phyloP scores from a whole-genome alignment of 1,140 invertebrate genomes.

The Branchinecta lindahli region DNA sequence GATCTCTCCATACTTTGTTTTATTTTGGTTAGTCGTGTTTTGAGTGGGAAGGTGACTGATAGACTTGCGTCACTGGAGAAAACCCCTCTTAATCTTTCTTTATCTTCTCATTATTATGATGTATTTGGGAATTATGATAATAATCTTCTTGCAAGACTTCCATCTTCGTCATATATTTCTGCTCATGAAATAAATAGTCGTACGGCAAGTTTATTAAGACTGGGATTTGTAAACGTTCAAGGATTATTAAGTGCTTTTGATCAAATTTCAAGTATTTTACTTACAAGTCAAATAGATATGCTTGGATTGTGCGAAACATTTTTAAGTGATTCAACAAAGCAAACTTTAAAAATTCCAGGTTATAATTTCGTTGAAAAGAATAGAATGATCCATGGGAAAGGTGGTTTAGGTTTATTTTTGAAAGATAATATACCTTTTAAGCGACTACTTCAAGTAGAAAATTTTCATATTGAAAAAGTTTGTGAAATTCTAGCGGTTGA shows the following conservation, averaged over 20 bases:
- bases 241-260: neutral
- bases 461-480: neutral
- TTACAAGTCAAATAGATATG: neutral
- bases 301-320: neutral
- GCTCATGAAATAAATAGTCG: neutral
- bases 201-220: neutral
- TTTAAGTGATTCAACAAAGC: slow-evolving; percentile 4
- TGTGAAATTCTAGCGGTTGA: slow-evolving; percentile 5
- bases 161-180: slow-evolving; percentile 5
- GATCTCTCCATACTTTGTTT: too few species aligned
- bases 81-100: too few species aligned
- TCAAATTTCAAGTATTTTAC: neutral
- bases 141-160: too few species aligned
- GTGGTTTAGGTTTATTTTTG: neutral
- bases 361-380: slow-evolving; percentile 3
- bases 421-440: neutral
- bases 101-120: too few species aligned
- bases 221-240: neutral
- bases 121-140: too few species aligned
- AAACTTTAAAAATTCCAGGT: neutral
- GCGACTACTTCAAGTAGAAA: neutral
- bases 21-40: too few species aligned
- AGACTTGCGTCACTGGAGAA: too few species aligned
- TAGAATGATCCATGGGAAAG: neutral
- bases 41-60: too few species aligned